These are phyloP conservation scores for Mionectes olivaceus DNA, from an alignment of 2,797 vertebrate species.

Conservation along the genomic window DNA sequence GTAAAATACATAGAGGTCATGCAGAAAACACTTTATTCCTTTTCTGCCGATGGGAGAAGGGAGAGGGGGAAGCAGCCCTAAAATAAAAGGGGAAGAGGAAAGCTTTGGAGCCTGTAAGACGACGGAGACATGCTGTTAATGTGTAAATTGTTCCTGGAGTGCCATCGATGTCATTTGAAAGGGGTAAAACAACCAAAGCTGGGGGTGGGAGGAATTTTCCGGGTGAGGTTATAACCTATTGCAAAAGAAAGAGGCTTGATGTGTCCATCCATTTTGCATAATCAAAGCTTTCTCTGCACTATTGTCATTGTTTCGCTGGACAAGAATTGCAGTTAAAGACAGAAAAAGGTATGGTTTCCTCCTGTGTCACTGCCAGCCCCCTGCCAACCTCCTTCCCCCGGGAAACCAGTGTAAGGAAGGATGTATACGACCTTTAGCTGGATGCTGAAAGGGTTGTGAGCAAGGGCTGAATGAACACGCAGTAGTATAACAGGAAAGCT, in stretches of 20 bases:
- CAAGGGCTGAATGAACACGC: not conserved
- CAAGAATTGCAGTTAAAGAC: conserved; percentile 36
- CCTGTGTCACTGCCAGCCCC: not conserved
- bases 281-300: conserved; percentile 39
- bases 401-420: not conserved
- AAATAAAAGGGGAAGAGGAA: not conserved
- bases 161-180: conserved; percentile 4
- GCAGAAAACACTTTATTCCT: conserved; percentile 62
- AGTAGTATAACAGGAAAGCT: not conserved
- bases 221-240: conserved; percentile 29
- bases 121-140: not conserved
- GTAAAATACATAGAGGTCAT: conserved; percentile 76
- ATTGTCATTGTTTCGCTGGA: conserved; percentile 52
- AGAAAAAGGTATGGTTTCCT: not conserved
- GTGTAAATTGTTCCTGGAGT: not conserved
- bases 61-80: not conserved
- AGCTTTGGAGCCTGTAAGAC: conserved; percentile 53
- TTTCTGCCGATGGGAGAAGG: not conserved
- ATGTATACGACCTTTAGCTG: not conserved
- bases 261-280: conserved; percentile 70
- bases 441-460: not conserved
- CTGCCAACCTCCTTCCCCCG: not conserved
- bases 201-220: conserved; percentile 31
- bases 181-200: not conserved
- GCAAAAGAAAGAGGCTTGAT: conserved; percentile 22